Evolutionary conservation across 2,113 vertebrate genomes (phyloP).

Genomic region (Triplophysa rosa): DNA sequence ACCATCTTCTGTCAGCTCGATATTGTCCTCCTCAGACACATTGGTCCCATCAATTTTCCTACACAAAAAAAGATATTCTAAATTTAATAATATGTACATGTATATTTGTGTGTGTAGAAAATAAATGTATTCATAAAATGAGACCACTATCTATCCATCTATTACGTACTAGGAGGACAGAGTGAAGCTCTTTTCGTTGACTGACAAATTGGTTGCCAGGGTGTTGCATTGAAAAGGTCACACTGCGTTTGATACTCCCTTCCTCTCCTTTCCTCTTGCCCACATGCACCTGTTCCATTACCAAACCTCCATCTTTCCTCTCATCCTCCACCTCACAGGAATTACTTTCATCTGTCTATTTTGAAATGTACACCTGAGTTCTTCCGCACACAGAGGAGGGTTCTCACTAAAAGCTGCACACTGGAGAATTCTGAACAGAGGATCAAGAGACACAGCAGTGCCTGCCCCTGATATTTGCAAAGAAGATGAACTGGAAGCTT

Average conservation of each 20-base stretch:
- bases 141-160: too few relatives aligned
- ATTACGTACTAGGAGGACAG: background rate
- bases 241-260: constrained; percentile 22
- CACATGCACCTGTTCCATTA: constrained; percentile 48
- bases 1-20: constrained; percentile 90
- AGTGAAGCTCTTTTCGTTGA: background rate
- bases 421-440: background rate
- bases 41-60: constrained; percentile 90
- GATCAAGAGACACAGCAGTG: background rate
- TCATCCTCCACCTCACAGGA: constrained; percentile 21
- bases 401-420: constrained; percentile 9
- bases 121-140: too few relatives aligned
- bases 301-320: constrained; percentile 36
- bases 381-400: constrained; percentile 19
- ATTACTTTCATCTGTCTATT: constrained; percentile 50
- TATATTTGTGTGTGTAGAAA: too few relatives aligned
- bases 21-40: constrained; percentile 76
- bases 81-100: background rate
- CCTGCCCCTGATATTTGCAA: background rate
- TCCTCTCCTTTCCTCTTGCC: constrained; percentile 21
- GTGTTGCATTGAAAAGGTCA: constrained; percentile 46
- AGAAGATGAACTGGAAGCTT: background rate
- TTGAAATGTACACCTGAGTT: constrained; percentile 46
- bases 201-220: constrained; percentile 27
- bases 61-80: background rate